Conservation (phyloP, 1,140 invertebrate species). For the Drosophila santomea region DNA sequence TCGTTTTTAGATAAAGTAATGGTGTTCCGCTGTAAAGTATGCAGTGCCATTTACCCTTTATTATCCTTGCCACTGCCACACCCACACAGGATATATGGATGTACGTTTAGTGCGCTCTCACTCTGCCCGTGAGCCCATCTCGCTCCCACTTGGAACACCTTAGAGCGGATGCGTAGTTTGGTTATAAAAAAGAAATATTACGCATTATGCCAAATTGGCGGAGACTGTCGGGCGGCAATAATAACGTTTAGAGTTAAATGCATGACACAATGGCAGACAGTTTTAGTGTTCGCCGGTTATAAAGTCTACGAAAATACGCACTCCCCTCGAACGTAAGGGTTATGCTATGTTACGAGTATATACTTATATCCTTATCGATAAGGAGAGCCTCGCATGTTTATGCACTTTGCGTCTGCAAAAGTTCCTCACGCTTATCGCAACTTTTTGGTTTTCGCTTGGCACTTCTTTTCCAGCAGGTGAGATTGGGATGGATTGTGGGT, state of each 20-base stretch:
- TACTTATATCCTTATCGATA: constrained; percentile 32
- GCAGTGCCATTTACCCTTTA: constrained; percentile 70
- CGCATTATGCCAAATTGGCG: constrained; percentile 81
- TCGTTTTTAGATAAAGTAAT: not conserved
- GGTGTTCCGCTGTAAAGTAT: constrained; percentile 47
- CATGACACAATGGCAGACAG: constrained; percentile 72
- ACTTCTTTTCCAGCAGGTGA: constrained; percentile 12
- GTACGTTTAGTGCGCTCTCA: constrained; percentile 10
- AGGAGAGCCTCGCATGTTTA: constrained; percentile 45
- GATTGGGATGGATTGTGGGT: not conserved
- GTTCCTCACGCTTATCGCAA: constrained; percentile 39
- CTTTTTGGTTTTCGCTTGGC: constrained; percentile 6
- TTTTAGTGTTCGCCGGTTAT: constrained; percentile 69
- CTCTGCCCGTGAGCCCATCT: constrained; percentile 7
- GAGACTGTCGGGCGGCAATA: constrained; percentile 80
- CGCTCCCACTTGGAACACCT: constrained; percentile 51
- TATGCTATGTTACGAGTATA: constrained; percentile 7
- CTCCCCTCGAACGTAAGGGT: constrained; percentile 25
- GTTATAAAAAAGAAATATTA: constrained; percentile 84
- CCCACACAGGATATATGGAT: constrained; percentile 40
- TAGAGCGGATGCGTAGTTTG: constrained; percentile 64
- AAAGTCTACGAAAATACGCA: constrained; percentile 64
- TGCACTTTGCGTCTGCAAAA: constrained; percentile 44
- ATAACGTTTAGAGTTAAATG: constrained; percentile 81
- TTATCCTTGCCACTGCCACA: constrained; percentile 51